Evolutionary conservation across 2,888 invertebrate species (phyloP).

Genomic region (Caradrina kadenii): DNA sequence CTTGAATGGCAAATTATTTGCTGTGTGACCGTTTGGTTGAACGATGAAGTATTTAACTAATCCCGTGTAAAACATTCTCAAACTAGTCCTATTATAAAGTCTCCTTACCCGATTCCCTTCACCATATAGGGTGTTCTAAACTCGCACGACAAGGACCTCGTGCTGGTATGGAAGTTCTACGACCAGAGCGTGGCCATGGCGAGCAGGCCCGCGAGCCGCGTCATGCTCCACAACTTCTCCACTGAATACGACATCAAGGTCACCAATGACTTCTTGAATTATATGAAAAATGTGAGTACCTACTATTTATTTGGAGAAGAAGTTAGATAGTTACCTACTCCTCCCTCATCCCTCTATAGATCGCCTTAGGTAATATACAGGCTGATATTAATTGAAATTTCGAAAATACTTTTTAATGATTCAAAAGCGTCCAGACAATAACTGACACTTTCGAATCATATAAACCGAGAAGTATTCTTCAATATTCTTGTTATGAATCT

Average conservation of each 20-base stretch:
- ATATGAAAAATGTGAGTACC: constrained; percentile 75
- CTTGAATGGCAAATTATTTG: too few species aligned
- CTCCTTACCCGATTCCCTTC: neutral
- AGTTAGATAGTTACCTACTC: too few species aligned
- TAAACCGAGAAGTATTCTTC: neutral
- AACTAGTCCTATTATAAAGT: neutral
- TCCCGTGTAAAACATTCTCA: too few species aligned
- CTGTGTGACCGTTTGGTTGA: too few species aligned
- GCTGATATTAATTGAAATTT: too few species aligned
- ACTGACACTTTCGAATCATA: too few species aligned
- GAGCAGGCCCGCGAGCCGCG: constrained; percentile 73
- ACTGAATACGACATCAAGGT: constrained; percentile 75
- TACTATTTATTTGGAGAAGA: too few species aligned
- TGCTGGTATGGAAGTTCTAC: constrained; percentile 79
- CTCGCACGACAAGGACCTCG: constrained; percentile 68
- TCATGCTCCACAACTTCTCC: constrained; percentile 77
- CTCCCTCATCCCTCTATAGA: too few species aligned
- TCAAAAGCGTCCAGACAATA: too few species aligned
- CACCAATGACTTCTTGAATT: constrained; percentile 72
- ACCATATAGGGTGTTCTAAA: constrained; percentile 72
- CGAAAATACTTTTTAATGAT: too few species aligned
- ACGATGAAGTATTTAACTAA: too few species aligned
- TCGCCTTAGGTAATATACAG: too few species aligned
- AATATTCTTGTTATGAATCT: neutral
- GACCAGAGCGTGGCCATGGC: constrained; percentile 73